Base-by-base conservation (phyloP, 2,797 vertebrate genomes). In the Leptatherina wallacei region DNA sequence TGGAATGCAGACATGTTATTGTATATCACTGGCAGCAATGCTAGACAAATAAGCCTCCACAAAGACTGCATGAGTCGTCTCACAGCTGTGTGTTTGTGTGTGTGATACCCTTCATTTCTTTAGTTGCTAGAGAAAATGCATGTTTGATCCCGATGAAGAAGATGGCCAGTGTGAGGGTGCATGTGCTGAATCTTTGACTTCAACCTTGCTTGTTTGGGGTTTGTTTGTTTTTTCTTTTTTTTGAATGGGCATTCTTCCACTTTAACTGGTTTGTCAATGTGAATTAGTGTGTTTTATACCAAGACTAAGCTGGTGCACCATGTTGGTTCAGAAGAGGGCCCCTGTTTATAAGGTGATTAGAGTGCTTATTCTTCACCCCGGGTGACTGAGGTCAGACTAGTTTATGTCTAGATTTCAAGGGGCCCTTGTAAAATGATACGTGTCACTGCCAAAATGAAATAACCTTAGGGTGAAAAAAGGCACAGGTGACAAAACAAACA, bases 361-460 rank as follows among this genome's bases (percentile, higher is more conserved):
- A 90, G 88, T 58, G 65, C 85, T 85, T 80, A 73, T 72, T 74
- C 84, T 78, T 88, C 78, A 86, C 69, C 65, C 62, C 6, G 73
- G 80, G 62, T 79, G 77, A 82, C 87, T 89, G 82, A 91, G 93
- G 91, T 93, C 93, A 93, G 85, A 85, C 83, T 90, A 92, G 92
- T 92, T 84, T 86, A 75, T 69, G 88, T 90, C 88, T 93, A 80
- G 59, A 77, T 88, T 91, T 89, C 73, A 81, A 35, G 65, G 75
- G 77, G 82, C 74, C 60, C 22, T 52, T 58, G 92, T 92, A 92
- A 92, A 85, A 69, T 40, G 83, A 94, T 90, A 87, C 12, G 81
- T 71, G 78, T 89, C 83, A 69, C 78, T 75, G 54, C 70, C 66
- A 76, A 91, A 90, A 88, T 87, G 20, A 83, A 92, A 86, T 84